Base-by-base conservation (phyloP, 2,888 invertebrate species). In the Argyresthia goedartella region DNA sequence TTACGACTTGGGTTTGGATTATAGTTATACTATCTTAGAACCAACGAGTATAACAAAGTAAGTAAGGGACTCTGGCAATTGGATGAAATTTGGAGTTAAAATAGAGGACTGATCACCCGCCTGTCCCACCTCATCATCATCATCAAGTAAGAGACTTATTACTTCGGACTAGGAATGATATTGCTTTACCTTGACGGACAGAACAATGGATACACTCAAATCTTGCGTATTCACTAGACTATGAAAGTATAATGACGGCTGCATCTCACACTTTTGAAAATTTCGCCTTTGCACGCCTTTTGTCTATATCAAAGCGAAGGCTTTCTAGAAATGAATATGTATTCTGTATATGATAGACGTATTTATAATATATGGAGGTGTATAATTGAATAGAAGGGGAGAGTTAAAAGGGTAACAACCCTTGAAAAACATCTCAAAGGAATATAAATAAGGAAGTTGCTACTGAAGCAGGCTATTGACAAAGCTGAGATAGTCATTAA, bases 191-290 rank as follows among this genome's bases (percentile, higher is more conserved):
- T 67, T 63, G 68, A 70, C 66, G 71, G 69, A 71, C 69, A 65
- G 65, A 53, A 54, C 44, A 50, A 62, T 65, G 69, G 62, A 62
- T 66, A 68, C 71, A 65, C 69, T 74, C 25, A 25, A 25, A 73
- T 77, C 75, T 76, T 76, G 76, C 71, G 67, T 63, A 73, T 65
- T 57, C 80, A 77, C 62, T 74, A 81, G 72, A 62, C 76, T 79
- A 79, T 82, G 75, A 84, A 81, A 76, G 70, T 82, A 81, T 84
- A 84, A 84, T 81, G 84, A 81, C 79, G 66, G 61, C 58, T 61
- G 67, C 63, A 60, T 57, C 61, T 62, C 59, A 54, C 58, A 61
- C 62, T 60, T 59, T 58, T 59, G 55, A 60, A 57, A 25, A 25
- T 25, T 55, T 55, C 55, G 57, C 52, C 56, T 60, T 57, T 62